Conservation (phyloP, 2,113 vertebrate genomes). For the Caloenas nicobarica region DNA sequence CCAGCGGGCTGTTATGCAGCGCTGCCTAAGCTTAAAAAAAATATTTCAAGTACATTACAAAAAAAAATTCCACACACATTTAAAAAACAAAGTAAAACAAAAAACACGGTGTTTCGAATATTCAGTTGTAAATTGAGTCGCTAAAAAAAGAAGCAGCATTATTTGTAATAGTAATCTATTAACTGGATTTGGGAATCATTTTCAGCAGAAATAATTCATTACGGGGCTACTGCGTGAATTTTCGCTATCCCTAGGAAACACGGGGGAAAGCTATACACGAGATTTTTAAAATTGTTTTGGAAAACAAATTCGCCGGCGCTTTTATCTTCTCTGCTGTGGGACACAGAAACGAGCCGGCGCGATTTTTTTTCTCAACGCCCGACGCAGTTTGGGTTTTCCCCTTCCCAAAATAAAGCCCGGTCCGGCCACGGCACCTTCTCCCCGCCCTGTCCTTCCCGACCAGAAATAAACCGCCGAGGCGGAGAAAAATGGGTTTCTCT, state of each 20-base stretch:
- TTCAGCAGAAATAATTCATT: neutral
- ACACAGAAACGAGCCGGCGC: neutral
- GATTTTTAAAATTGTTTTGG: neutral
- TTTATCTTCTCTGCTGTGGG: neutral
- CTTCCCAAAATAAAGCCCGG: neutral
- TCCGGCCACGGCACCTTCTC: neutral
- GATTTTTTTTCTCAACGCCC: neutral
- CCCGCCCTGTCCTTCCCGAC: neutral
- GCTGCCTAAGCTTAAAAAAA: neutral
- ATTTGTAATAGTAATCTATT: neutral
- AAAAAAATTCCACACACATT: neutral
- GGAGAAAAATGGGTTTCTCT: conserved; percentile 10
- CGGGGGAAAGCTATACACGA: neutral
- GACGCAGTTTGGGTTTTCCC: neutral
- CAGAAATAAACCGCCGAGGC: conserved; percentile 26
- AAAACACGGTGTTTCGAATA: neutral
- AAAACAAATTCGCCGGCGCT: conserved; percentile 9
- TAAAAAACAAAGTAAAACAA: neutral
- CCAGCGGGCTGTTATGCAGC: neutral
- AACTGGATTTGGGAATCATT: conserved; percentile 5
- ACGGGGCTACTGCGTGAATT: neutral
- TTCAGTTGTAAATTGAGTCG: neutral
- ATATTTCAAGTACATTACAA: neutral
- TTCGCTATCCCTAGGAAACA: neutral
- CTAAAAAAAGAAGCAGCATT: neutral